Conservation (phyloP, 2,888 invertebrate species). For the Tiliacea citrago region DNA sequence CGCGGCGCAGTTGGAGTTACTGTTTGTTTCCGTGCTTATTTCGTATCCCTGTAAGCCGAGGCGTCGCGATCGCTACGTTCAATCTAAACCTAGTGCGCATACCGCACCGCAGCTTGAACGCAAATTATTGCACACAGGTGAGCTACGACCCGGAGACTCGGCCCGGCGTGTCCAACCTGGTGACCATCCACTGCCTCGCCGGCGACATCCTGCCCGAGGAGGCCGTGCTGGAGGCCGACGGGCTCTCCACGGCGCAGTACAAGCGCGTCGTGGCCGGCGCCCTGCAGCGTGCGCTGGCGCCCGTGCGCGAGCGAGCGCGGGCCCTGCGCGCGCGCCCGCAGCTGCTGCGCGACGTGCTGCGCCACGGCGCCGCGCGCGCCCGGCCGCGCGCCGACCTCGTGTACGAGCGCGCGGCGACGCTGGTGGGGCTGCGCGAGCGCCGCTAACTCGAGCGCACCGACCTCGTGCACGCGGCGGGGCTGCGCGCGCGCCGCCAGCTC, state of each 20-base stretch:
- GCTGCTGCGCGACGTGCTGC: slow-evolving; percentile 79
- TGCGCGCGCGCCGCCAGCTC: slow-evolving; percentile 81
- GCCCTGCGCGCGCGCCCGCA: slow-evolving; percentile 90
- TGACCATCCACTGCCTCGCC: slow-evolving; percentile 95
- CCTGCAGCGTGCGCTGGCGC: slow-evolving; percentile 67
- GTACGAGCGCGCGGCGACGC: slow-evolving; percentile 91
- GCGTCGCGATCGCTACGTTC: not conserved
- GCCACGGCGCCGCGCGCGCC: slow-evolving; percentile 92
- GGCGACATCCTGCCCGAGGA: slow-evolving; percentile 92
- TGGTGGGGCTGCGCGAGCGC: slow-evolving; percentile 71
- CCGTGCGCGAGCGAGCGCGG: slow-evolving; percentile 73
- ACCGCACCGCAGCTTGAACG: not conserved
- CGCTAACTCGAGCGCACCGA: no score
- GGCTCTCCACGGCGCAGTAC: slow-evolving; percentile 94
- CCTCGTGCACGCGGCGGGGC: slow-evolving; percentile 91
- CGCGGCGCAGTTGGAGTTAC: not conserved
- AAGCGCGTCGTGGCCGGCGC: slow-evolving; percentile 79
- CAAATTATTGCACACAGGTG: slow-evolving; percentile 85
- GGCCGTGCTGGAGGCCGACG: slow-evolving; percentile 92
- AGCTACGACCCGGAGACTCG: slow-evolving; percentile 94
- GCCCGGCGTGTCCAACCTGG: slow-evolving; percentile 97
- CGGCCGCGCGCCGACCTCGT: slow-evolving; percentile 91
- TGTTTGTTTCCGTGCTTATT: not conserved
- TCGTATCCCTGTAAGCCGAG: not conserved
- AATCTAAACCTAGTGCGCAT: not conserved